Percentiles rank a stretch among this genome's conserved stretches.
Conservation (phyloP, 37 sponge, comb jelly and placozoan genomes). For the Eunapius fragilis region DNA sequence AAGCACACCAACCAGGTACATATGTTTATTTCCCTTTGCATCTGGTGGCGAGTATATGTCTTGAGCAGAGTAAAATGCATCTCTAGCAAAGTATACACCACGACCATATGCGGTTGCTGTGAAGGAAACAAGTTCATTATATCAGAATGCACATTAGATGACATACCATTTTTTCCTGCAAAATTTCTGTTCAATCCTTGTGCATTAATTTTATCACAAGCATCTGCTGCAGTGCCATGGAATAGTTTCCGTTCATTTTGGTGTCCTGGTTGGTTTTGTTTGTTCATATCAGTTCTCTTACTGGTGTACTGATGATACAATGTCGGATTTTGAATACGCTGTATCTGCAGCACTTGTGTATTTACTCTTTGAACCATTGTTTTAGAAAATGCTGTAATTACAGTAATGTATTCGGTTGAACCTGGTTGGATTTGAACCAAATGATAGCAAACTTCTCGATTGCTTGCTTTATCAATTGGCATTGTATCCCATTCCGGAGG, state of each 20-base stretch:
- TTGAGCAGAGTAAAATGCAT: conserved; percentile 64
- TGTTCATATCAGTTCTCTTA: conserved; percentile 56
- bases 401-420: conserved; percentile 36
- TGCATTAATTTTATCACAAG: conserved; percentile 26
- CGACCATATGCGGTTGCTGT: conserved; percentile 42
- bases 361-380: conserved; percentile 4
- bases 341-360: conserved; percentile 29
- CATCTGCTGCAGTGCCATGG: conserved; percentile 22
- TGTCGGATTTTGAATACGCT: conserved; percentile 70
- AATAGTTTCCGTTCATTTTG: conserved; percentile 18
- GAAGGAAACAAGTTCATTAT: too few species aligned
- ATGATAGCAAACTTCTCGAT: conserved; percentile 26
- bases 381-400: conserved; percentile 19
- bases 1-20: conserved; percentile 54
- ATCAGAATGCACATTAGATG: too few species aligned
- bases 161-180: conserved; percentile 73
- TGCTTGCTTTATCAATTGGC: conserved; percentile 32
- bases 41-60: conserved; percentile 53
- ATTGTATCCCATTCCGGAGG: conserved; percentile 45
- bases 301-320: conserved; percentile 50
- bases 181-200: conserved; percentile 73
- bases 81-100: conserved; percentile 70
- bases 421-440: conserved; percentile 19
- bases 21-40: conserved; percentile 50
- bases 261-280: conserved; percentile 39